Evolutionary conservation across 2,888 invertebrate species (phyloP).

Genomic region (Dysmachus trigonus): DNA sequence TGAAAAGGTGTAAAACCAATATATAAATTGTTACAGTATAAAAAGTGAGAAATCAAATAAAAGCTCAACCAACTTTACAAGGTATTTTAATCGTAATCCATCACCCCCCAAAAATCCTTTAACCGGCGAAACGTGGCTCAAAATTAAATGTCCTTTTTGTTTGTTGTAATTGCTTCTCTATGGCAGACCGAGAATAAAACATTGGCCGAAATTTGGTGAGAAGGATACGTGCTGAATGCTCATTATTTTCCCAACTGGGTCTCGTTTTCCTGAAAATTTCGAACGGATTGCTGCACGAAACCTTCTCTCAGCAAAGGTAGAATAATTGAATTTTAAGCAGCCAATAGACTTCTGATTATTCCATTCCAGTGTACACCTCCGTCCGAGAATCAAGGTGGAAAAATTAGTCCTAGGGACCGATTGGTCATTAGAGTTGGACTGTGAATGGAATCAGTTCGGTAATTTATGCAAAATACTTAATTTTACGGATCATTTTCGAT

Average conservation of each 20-base stretch:
- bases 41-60: not conserved
- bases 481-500: not conserved
- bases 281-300: not conserved
- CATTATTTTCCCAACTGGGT: not conserved
- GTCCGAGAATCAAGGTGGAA: not conserved
- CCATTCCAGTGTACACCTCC: not conserved
- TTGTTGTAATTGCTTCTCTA: not conserved
- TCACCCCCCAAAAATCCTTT: not conserved
- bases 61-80: not conserved
- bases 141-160: not conserved
- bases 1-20: not conserved
- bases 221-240: not conserved
- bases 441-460: not conserved
- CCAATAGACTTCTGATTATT: not conserved
- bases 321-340: slow-evolving; percentile 27
- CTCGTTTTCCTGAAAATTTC: not conserved
- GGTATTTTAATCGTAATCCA: not conserved
- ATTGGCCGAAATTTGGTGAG: not conserved
- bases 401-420: not conserved
- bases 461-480: slow-evolving; percentile 14
- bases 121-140: not conserved
- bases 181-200: not conserved
- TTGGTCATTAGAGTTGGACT: not conserved
- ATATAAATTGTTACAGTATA: slow-evolving; percentile 18
- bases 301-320: not conserved